phyloP scores from a whole-genome alignment of 2,888 invertebrate genomes.

The Drosophila meridiana region DNA sequence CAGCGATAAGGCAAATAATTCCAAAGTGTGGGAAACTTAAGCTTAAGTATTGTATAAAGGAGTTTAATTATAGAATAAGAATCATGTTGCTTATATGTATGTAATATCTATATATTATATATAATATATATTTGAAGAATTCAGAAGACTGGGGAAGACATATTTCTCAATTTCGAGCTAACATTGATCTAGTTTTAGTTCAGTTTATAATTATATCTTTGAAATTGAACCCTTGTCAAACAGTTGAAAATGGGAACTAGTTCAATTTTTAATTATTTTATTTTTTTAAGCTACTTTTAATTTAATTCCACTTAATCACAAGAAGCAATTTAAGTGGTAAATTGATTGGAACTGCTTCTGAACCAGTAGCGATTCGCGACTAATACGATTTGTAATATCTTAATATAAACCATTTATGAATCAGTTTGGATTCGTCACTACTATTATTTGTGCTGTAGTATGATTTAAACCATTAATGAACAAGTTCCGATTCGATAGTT shows the following conservation, averaged over 20 bases:
- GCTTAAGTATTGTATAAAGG: background rate
- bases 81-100: background rate
- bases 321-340: background rate
- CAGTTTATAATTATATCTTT: background rate
- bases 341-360: background rate
- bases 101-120: too few species aligned
- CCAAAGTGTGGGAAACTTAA: constrained; percentile 19
- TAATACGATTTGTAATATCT: background rate
- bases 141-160: too few species aligned
- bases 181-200: background rate
- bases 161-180: background rate
- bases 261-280: background rate
- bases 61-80: background rate
- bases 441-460: background rate
- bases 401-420: background rate
- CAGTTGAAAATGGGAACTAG: background rate
- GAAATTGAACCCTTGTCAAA: background rate
- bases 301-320: too few species aligned
- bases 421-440: background rate
- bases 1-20: constrained; percentile 41
- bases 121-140: too few species aligned
- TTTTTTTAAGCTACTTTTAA: background rate
- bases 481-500: too few species aligned
- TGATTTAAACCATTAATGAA: background rate
- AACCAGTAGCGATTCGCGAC: background rate